Evolutionary conservation across 2,113 vertebrate species (phyloP).

Genomic region (Sialia sialis): DNA sequence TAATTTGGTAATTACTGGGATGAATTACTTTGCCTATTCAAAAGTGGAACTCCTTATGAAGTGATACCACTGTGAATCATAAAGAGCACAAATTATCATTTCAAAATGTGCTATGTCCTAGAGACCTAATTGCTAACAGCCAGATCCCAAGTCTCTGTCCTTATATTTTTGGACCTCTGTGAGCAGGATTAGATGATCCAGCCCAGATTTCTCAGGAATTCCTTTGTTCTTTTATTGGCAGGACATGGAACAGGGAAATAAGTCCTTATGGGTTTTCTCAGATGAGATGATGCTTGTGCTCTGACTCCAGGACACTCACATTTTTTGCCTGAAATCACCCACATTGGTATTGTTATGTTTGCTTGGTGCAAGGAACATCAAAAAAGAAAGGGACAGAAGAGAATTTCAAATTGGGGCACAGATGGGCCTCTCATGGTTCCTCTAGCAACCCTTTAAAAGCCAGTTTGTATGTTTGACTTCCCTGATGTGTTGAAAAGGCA

Average conservation of each 20-base stretch:
- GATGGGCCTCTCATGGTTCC: background rate
- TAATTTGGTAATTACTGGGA: background rate
- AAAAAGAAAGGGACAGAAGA: background rate
- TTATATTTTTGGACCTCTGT: background rate
- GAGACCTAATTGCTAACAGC: background rate
- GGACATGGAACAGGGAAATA: background rate
- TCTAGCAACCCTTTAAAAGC: background rate
- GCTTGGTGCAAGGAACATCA: background rate
- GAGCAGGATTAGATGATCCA: background rate
- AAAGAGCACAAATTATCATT: background rate
- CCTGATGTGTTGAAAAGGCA: background rate
- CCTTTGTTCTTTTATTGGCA: background rate
- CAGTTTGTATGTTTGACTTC: background rate
- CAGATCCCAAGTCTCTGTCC: background rate
- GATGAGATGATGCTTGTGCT: background rate
- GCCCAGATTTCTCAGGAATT: background rate
- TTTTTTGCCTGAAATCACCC: background rate
- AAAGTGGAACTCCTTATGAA: background rate
- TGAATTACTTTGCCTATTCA: background rate
- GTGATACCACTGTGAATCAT: background rate
- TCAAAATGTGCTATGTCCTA: background rate
- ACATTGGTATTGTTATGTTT: background rate
- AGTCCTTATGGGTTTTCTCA: background rate
- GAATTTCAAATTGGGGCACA: background rate
- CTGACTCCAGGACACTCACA: background rate